Evolutionary conservation across 2,797 vertebrate species (phyloP), one percentile per base, ranked within the genome.

Genomic region (Gephyroberyx darwinii): DNA sequence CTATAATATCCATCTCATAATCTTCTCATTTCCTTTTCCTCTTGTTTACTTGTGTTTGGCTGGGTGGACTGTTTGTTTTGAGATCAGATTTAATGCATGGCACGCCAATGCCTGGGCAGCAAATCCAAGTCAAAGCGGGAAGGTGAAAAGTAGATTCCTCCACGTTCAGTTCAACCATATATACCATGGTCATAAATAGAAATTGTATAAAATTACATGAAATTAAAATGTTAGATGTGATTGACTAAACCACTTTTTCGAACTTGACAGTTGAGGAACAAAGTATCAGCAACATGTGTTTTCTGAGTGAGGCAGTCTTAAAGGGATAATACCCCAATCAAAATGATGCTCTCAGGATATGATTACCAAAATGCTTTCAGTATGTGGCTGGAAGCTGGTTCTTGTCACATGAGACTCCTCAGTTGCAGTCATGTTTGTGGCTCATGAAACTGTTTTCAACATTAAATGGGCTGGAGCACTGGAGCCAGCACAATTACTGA

Each of bases 271-370:
- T 12, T 50, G 30, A 61, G 30, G 50, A 62, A 65, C 26, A 50
- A 61, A 64, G 72, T 66, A 81, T 84, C 58, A 61, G 62, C 77
- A 74, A 80, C 79, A 86, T 48, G 37, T 87, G 71, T 84, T 75
- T 76, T 83, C 33, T 22, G 5, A 51, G 69, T 51, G 63, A 43
- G 62, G 37, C 37, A 0, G 51, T 48, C 58, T 77, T 47, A 65
- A 53, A 81, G 79, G 64, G 77, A 83, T 76, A 75, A 75, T 78
- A 48, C 80, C 57, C 64, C 69, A 71, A 77, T 86, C 77, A 77
- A 69, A 81, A 59, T 52, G 57, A 78, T 67, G 70, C 75, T 83
- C 17, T 77, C 71, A 81, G 79, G 78, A 89, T 86, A 84, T 79
- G 35, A 2, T 26, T 51, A 80, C 64, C 48, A 22, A 80, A 87